phyloP scores from a whole-genome alignment of 2,888 invertebrate genomes.

The Phengaris arion region DNA sequence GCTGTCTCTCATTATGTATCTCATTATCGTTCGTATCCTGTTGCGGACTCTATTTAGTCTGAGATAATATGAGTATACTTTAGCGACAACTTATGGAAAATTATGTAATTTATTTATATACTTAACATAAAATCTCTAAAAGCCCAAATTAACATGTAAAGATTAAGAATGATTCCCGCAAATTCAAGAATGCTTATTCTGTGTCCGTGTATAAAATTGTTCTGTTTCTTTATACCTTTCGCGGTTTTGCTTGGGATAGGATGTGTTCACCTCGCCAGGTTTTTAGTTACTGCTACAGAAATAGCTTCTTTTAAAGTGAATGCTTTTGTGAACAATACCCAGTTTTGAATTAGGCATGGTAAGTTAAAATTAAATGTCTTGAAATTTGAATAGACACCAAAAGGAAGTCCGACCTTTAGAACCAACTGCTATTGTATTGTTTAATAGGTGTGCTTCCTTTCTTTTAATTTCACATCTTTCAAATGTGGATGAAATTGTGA shows the following conservation, averaged over 20 bases:
- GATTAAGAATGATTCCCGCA: conserved; percentile 45
- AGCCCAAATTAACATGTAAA: neutral
- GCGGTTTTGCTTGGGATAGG: conserved; percentile 49
- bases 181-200: conserved; percentile 46
- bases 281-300: conserved; percentile 46
- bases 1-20: too few species aligned
- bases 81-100: too few species aligned
- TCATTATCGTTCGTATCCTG: too few species aligned
- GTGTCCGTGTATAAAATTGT: conserved; percentile 53
- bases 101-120: neutral
- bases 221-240: conserved; percentile 55
- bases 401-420: too few species aligned
- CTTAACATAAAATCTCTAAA: neutral
- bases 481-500: too few species aligned
- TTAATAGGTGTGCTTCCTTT: too few species aligned
- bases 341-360: conserved; percentile 37
- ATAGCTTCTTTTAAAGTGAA: conserved; percentile 47
- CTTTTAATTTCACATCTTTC: too few species aligned
- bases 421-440: too few species aligned
- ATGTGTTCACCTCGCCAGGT: conserved; percentile 48
- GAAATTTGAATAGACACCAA: too few species aligned
- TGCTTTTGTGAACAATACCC: conserved; percentile 43
- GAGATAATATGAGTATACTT: too few species aligned
- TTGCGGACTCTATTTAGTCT: too few species aligned
- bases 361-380: too few species aligned